phyloP scores from a whole-genome alignment of 2,113 vertebrate species.

The Platycercus adscitus region DNA sequence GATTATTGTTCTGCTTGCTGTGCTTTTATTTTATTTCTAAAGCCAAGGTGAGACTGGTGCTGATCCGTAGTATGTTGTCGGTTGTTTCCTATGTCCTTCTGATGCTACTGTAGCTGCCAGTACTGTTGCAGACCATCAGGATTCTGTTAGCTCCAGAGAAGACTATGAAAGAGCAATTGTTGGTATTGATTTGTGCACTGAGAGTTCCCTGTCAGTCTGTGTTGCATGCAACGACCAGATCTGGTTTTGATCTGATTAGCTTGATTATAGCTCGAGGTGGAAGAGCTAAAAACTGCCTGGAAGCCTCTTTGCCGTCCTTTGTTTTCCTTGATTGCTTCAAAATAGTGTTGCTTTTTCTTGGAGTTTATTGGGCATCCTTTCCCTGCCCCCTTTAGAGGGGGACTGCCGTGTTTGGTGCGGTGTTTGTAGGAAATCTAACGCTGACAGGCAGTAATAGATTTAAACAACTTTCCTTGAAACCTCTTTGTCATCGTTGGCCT shows the following conservation, averaged over 20 bases:
- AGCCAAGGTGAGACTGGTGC: not conserved
- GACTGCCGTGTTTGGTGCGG: not conserved
- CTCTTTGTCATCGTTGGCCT: slow-evolving; percentile 6
- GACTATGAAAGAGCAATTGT: not conserved
- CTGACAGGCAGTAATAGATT: not conserved
- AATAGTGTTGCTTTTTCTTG: not conserved
- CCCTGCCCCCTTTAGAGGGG: not conserved
- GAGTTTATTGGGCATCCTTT: not conserved
- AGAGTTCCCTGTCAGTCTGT: not conserved
- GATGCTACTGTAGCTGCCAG: not conserved
- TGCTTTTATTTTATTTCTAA: not conserved
- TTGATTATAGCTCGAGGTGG: not conserved
- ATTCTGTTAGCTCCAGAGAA: not conserved
- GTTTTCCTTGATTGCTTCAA: not conserved
- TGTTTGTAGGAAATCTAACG: not conserved
- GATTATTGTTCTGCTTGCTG: not conserved
- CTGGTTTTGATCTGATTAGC: slow-evolving; percentile 28
- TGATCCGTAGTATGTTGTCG: not conserved
- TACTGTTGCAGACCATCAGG: not conserved
- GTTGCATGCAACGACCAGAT: not conserved
- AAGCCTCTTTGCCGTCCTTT: not conserved
- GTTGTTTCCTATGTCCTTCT: not conserved
- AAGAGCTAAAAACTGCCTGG: not conserved
- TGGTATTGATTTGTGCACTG: not conserved
- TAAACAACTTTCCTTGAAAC: slow-evolving; percentile 9